A percentile compares a stretch with the other conserved stretches of the same genome.
Evolutionary conservation across 2,113 vertebrate species (phyloP).

Genomic region (Thunnus thynnus): DNA sequence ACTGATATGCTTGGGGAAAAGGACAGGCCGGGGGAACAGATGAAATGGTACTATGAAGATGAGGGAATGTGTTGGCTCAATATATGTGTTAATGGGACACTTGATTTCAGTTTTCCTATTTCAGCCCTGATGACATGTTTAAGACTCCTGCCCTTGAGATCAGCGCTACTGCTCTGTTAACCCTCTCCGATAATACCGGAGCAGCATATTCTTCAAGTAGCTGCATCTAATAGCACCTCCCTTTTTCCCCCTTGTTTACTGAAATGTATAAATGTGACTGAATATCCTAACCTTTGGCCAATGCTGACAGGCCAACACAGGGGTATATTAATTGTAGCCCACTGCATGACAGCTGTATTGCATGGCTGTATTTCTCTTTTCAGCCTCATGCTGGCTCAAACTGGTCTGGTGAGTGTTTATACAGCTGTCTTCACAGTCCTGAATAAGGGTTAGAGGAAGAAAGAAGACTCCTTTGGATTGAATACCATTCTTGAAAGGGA

Average conservation of each 20-base stretch:
- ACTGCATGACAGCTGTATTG: neutral
- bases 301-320: neutral
- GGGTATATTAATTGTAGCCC: conserved; percentile 22
- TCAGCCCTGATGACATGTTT: conserved; percentile 60
- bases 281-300: conserved; percentile 15
- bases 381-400: conserved; percentile 22
- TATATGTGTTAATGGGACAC: conserved; percentile 78
- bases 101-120: conserved; percentile 73
- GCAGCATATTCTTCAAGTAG: conserved; percentile 19
- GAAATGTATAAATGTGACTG: conserved; percentile 3
- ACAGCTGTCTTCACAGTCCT: conserved; percentile 45
- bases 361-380: conserved; percentile 22
- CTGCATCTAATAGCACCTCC: neutral
- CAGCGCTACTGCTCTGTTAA: conserved; percentile 38
- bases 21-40: conserved; percentile 58
- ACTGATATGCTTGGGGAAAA: conserved; percentile 74
- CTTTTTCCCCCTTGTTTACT: neutral
- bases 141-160: conserved; percentile 42
- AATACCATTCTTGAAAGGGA: conserved; percentile 32
- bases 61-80: conserved; percentile 60
- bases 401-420: conserved; percentile 34
- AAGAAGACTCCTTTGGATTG: conserved; percentile 10
- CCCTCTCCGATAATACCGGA: conserved; percentile 19
- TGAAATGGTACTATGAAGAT: conserved; percentile 72
- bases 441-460: conserved; percentile 29